phyloP scores from a whole-genome alignment of 2,888 invertebrate genomes.

The Dasysyrphus albostriatus region DNA sequence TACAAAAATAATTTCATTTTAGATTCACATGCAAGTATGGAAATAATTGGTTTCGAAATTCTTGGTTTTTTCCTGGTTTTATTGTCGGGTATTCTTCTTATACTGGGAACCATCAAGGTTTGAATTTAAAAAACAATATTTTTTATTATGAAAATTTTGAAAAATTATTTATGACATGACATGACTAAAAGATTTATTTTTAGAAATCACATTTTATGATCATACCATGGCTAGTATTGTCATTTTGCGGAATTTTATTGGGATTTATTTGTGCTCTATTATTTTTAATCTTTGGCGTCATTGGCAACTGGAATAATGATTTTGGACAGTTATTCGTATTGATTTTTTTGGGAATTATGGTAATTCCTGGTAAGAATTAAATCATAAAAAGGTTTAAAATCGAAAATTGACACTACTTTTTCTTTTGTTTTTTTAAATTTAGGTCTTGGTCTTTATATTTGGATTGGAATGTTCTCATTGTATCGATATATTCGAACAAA shows the following conservation, averaged over 20 bases:
- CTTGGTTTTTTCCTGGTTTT: not conserved
- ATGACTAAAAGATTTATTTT: not conserved
- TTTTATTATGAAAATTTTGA: not conserved
- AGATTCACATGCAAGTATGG: constrained; percentile 1
- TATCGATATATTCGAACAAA: not conserved
- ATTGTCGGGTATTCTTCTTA: not conserved
- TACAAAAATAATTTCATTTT: not conserved
- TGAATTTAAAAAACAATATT: not conserved
- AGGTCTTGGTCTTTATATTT: constrained; percentile 2
- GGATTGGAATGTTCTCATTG: constrained; percentile 17
- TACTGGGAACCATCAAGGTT: constrained; percentile 8
- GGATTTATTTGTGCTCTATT: not conserved
- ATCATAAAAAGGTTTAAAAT: too few relatives aligned
- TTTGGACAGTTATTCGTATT: not conserved
- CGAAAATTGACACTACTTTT: not conserved
- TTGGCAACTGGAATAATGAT: not conserved
- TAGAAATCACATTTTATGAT: constrained; percentile 2
- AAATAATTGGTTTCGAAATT: constrained; percentile 18
- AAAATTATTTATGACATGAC: not conserved
- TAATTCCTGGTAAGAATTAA: not conserved
- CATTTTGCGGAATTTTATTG: not conserved
- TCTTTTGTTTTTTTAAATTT: not conserved
- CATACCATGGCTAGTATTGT: constrained; percentile 4
- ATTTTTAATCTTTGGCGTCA: not conserved
- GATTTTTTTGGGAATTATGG: not conserved